Evolutionary conservation across 64 coral and sea anemone species (phyloP), one percentile per base, ranked within the genome.

Genomic region (Astreopora myriophthalma): DNA sequence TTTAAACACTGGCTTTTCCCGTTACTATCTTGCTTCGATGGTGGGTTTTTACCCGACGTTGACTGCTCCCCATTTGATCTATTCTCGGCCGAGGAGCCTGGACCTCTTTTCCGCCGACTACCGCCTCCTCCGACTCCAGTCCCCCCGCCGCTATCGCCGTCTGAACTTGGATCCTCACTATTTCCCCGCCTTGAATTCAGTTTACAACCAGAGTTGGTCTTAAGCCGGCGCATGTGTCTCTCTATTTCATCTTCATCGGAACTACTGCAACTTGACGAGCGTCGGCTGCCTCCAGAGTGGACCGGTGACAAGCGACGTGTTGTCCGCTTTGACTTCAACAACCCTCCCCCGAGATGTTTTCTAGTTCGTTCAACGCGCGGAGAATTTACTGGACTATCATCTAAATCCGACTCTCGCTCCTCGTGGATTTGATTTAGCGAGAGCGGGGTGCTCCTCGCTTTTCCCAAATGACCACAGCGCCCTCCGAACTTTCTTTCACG

Each of bases 161-260:
- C 96, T 9, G 75, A 88, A 75, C 88, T 85, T 24, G 92, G 85
- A 36, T 95, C 96, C 34, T 95, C 94, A 16, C 78, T 75, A 13
- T 79, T 87, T 32, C 79, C 48, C 16, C 86, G 91, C 70, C 90
- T 75, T 8, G 90, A 67, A 75, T 84, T 99, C 30, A 85, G 52
- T 87, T 91, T 90, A 38, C 91, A 96, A 27, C 82, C 80, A 16
- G 91, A 78, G 74, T 71, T 98, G 55, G 97, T 99, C 66, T 95
- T 96, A 1, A 99, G 75, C 22, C 97, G 62, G 46, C 86, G 88
- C 97, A 99, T 99, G 82, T 93, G 94, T 58, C 95, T 95, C 73
- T 99, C 97, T 33, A 99, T 85, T 34, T 99, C 97, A 58, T 99
- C 97, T n/a, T 99, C 97, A 80, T 99, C 97, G 11, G 97, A 95